Evolutionary conservation across 2,888 invertebrate genomes (phyloP).

Genomic region (Cancer borealis): DNA sequence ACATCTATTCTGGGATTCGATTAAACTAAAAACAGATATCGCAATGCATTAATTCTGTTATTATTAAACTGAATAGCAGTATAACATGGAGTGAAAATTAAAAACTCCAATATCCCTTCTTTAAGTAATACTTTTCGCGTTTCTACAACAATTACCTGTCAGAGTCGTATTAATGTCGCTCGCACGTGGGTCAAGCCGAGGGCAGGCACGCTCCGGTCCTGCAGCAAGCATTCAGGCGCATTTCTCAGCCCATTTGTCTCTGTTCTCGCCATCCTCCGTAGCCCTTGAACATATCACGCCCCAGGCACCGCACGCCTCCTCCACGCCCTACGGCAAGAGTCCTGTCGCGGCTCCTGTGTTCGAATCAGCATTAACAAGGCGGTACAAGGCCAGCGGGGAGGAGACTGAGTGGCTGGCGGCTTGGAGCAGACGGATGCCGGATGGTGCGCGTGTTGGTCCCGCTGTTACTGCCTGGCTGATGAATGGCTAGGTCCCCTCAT

Average conservation of each 20-base stretch:
- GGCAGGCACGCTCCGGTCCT: not conserved
- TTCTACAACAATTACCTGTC: not conserved
- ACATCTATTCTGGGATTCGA: not conserved
- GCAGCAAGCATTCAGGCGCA: not conserved
- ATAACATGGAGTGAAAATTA: not conserved
- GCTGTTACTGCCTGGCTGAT: not conserved
- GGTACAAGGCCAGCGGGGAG: not conserved
- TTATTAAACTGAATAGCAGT: not conserved
- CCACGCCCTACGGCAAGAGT: not conserved
- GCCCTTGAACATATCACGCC: not conserved
- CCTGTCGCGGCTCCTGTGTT: constrained; percentile 2
- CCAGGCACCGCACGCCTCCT: not conserved
- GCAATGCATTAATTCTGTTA: not conserved
- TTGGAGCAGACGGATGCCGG: not conserved
- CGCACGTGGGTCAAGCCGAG: not conserved
- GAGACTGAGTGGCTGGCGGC: not conserved
- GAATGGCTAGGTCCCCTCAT: not conserved
- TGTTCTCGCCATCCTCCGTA: not conserved
- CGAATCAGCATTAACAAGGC: constrained; percentile 31
- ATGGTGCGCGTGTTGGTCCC: not conserved
- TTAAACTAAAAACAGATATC: not conserved
- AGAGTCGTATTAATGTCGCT: not conserved
- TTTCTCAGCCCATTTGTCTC: not conserved
- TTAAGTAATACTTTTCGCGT: not conserved
- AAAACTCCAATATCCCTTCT: too few relatives aligned